Percentiles rank a stretch among this genome's conserved stretches.
These are phyloP conservation scores for Ips typographus DNA, from an alignment of 1,140 invertebrate genomes.

Conservation along the genomic window DNA sequence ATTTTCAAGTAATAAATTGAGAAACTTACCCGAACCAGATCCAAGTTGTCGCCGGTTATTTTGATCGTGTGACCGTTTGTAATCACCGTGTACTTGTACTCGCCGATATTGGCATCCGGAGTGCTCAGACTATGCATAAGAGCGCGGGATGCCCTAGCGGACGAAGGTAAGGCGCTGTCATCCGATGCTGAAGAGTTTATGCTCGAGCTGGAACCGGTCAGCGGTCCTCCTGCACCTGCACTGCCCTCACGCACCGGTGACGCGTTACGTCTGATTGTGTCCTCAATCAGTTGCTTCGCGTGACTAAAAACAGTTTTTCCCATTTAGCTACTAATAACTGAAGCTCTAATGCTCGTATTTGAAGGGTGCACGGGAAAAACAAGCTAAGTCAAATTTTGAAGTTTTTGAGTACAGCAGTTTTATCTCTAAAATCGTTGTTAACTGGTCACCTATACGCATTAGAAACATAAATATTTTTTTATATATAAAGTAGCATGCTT, in stretches of 20 bases:
- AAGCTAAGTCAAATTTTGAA: no score
- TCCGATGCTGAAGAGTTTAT: conserved; percentile 76
- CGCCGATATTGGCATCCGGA: conserved; percentile 78
- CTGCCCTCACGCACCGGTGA: conserved; percentile 74
- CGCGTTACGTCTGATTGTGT: conserved; percentile 88
- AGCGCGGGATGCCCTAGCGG: conserved; percentile 55
- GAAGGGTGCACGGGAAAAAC: no score
- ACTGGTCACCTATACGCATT: no score
- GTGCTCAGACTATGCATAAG: conserved; percentile 78
- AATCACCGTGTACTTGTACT: conserved; percentile 84
- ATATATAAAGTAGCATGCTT: no score
- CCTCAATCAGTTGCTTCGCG: conserved; percentile 87
- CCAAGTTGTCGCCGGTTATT: conserved; percentile 79
- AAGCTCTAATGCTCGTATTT: no score
- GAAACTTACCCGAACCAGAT: conserved; percentile 73
- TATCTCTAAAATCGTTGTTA: no score
- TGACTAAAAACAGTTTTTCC: conserved; percentile 59
- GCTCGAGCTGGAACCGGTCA: conserved; percentile 65
- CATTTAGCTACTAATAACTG: no score
- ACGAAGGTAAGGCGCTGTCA: conserved; percentile 57
- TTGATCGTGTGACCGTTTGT: conserved; percentile 78
- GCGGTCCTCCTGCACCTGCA: conserved; percentile 56
- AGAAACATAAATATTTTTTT: no score
- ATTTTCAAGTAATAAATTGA: neutral
- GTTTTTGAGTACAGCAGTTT: no score